Evolutionary conservation across 1,140 invertebrate genomes (phyloP).

Genomic region (Geopemphigus sp.): DNA sequence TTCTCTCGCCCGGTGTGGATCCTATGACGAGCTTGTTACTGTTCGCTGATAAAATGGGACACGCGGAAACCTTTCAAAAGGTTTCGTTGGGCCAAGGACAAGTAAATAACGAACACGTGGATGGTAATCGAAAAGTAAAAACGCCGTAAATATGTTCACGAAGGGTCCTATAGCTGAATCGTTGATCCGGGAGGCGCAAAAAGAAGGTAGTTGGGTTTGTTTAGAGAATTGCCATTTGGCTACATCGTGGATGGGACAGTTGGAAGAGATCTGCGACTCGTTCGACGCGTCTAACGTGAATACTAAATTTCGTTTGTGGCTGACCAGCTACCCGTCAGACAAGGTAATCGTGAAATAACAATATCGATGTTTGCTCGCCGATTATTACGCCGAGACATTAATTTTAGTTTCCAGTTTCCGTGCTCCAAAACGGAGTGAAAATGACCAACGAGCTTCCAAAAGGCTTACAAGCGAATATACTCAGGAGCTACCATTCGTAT

Average conservation of each 20-base stretch:
- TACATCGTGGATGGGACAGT: constrained; percentile 79
- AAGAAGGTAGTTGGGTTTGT: constrained; percentile 81
- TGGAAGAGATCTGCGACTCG: constrained; percentile 76
- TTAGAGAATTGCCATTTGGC: constrained; percentile 94
- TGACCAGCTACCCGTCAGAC: constrained; percentile 86
- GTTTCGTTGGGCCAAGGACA: constrained; percentile 90
- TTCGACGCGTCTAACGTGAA: constrained; percentile 75
- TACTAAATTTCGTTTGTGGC: constrained; percentile 77
- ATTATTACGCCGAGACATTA: neutral
- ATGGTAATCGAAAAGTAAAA: neutral
- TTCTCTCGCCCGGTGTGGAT: constrained; percentile 87
- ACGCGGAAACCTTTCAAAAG: constrained; percentile 70
- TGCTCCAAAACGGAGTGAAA: constrained; percentile 89
- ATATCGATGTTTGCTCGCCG: neutral
- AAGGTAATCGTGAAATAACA: constrained; percentile 56
- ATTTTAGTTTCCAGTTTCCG: constrained; percentile 73
- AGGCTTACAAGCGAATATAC: constrained; percentile 81
- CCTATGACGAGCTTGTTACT: constrained; percentile 75
- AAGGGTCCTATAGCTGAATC: constrained; percentile 76
- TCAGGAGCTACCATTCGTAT: constrained; percentile 78
- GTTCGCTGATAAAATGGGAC: constrained; percentile 77
- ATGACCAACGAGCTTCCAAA: constrained; percentile 93
- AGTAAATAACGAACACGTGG: constrained; percentile 53
- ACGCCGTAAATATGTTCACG: neutral
- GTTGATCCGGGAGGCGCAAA: constrained; percentile 75